Evolutionary conservation across 2,113 vertebrate genomes (phyloP), one percentile per base, ranked within the genome.

Genomic region (Hippopotamus amphibius): DNA sequence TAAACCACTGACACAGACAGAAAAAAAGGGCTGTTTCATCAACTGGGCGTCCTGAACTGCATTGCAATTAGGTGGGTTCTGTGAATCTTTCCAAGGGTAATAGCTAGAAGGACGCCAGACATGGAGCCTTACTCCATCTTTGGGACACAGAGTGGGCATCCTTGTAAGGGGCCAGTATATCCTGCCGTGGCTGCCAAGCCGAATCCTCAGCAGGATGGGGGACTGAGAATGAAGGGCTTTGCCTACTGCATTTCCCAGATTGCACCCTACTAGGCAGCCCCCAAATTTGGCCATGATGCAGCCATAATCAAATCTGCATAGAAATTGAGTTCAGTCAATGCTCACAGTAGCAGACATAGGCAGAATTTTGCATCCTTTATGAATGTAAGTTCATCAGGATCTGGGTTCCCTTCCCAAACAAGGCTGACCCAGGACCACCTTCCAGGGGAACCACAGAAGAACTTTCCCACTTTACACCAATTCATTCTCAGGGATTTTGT

Each of bases 1-100:
- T 92, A 97, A 98, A 95, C 83, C 82, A 96, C 33, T 79, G 97
- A 97, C 86, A 98, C 84, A 97, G 97, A 98, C 94, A 97, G 69
- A 97, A 98, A 90, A 98, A 92, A 97, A 90, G 50, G 72, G 81
- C 84, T 2, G 57, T 77, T 98, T 96, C 91, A 57, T 94, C 90
- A 96, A 92, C 90, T 69, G 93, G 90, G 79, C 97, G 97, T 94
- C 96, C 95, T 98, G 96, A 88, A 97, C 86, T 88, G 92, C 46
- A 41, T 3, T 90, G 97, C 88, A 96, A 93, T 97, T 98, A 97
- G 33, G 88, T 77, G 80, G 76, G 90, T 93, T 96, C 95, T 66
- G 59, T 94, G 97, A 98, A 94, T 65, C 92, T 97, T 91, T 97
- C 95, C 97, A 95, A 88, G 91, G 97, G 92, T n/a, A 95, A 94